Conservation (phyloP, 2,888 invertebrate genomes). For the Lordiphosa andalusiaca region DNA sequence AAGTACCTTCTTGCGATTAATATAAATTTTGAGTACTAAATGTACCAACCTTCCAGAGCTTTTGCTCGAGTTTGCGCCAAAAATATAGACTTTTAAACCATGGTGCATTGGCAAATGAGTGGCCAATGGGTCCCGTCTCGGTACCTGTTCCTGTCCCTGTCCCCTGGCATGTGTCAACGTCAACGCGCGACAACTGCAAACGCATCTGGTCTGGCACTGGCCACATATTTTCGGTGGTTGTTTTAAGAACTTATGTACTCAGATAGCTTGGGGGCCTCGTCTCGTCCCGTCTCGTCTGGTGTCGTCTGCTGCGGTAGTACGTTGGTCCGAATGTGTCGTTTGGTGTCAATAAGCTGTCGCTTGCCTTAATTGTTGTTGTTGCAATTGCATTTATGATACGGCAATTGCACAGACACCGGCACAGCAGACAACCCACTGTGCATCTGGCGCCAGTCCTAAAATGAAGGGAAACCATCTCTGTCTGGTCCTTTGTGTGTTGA, state of each 20-base stretch:
- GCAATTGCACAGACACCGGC: conserved; percentile 11
- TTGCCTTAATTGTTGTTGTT: conserved; percentile 16
- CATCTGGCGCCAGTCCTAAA: conserved; percentile 63
- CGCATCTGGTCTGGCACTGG: conserved; percentile 48
- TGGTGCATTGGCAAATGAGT: conserved; percentile 29
- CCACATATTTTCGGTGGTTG: conserved; percentile 25
- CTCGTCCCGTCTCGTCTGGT: no score
- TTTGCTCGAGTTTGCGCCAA: no score
- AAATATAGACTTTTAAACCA: no score
- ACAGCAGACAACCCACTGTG: conserved; percentile 45
- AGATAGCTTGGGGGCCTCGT: conserved; percentile 18
- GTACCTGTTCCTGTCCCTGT: conserved; percentile 5
- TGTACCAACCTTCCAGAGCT: no score
- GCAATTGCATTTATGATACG: conserved; percentile 28
- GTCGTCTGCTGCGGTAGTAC: no score
- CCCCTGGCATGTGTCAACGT: conserved; percentile 50
- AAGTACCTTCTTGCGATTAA: no score
- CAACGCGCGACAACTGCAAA: conserved; percentile 34
- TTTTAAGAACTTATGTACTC: conserved; percentile 28
- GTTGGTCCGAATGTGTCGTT: no score
- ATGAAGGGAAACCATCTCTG: conserved; percentile 35
- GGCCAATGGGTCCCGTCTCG: conserved; percentile 36
- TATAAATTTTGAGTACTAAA: no score
- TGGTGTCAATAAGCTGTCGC: conserved; percentile 8
- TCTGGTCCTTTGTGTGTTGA: conserved; percentile 47